Conservation (phyloP, 2,797 vertebrate species). For the Intellagama lesueurii region DNA sequence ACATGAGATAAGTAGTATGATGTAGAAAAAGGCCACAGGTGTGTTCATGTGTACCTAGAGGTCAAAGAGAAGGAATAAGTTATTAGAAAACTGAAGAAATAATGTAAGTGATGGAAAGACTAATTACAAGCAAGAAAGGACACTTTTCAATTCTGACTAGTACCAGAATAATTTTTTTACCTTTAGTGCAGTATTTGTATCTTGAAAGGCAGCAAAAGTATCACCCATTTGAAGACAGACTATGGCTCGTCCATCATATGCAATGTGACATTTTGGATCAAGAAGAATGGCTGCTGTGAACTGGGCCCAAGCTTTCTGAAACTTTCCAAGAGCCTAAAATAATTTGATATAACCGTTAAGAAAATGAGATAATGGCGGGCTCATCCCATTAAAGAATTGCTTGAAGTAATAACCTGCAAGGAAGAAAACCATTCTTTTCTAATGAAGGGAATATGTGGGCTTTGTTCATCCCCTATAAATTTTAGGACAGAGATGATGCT, state of each 20-base stretch:
- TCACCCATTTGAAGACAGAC: conserved; percentile 82
- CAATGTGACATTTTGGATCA: conserved; percentile 73
- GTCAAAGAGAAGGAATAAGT: background rate
- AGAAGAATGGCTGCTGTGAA: conserved; percentile 79
- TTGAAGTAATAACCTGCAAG: background rate
- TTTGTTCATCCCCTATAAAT: too few species aligned
- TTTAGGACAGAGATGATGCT: background rate
- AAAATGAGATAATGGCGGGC: background rate
- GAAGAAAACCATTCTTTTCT: background rate
- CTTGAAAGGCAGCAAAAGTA: conserved; percentile 81
- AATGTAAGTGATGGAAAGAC: background rate
- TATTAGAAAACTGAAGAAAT: background rate
- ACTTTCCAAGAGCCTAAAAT: conserved; percentile 78
- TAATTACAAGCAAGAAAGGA: background rate
- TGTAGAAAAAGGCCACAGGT: background rate
- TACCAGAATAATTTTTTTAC: conserved; percentile 61
- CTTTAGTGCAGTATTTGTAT: conserved; percentile 81
- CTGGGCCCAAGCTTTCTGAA: conserved; percentile 83
- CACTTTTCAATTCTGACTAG: background rate
- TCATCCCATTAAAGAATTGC: background rate
- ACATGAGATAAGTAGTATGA: too few species aligned
- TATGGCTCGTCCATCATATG: conserved; percentile 80
- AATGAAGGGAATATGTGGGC: background rate
- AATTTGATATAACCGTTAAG: conserved; percentile 33
- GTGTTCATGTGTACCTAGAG: background rate